Evolutionary conservation across 2,888 invertebrate genomes (phyloP).

Genomic region (Drosophila nigricruria): DNA sequence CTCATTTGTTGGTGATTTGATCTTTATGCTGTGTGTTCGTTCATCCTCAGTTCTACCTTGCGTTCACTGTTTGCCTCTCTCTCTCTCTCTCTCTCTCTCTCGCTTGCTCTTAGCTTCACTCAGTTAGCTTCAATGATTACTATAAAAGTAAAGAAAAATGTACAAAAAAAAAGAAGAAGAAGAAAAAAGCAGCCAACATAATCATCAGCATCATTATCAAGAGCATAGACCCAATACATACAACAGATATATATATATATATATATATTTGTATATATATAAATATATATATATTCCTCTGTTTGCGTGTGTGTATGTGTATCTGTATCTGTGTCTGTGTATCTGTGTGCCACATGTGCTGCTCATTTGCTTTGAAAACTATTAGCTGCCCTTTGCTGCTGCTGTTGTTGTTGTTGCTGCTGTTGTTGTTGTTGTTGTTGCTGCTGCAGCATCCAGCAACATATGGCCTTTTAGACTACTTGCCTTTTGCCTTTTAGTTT

Average conservation of each 20-base stretch:
- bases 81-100: neutral
- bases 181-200: slow-evolving; percentile 60
- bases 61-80: neutral
- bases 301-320: slow-evolving; percentile 13
- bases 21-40: slow-evolving; percentile 62
- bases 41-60: slow-evolving; percentile 28
- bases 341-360: slow-evolving; percentile 74
- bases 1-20: slow-evolving; percentile 79
- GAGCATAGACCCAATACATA: slow-evolving; percentile 30
- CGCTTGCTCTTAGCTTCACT: slow-evolving; percentile 15
- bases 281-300: slow-evolving; percentile 9
- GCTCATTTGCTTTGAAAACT: slow-evolving; percentile 78
- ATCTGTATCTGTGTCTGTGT: slow-evolving; percentile 24
- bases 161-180: neutral
- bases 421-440: slow-evolving; percentile 18
- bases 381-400: slow-evolving; percentile 69
- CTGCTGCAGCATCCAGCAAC: slow-evolving; percentile 58
- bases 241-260: slow-evolving; percentile 6
- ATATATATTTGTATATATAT: slow-evolving; percentile 6
- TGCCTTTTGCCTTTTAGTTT: slow-evolving; percentile 46
- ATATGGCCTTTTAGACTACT: slow-evolving; percentile 66
- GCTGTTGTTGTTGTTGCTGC: slow-evolving; percentile 12
- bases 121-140: slow-evolving; percentile 75
- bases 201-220: slow-evolving; percentile 66
- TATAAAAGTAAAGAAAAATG: slow-evolving; percentile 60